Percentiles rank a stretch among this genome's conserved stretches.
Conservation (phyloP, 2,797 vertebrate genomes). For the Poecilia velifera region DNA sequence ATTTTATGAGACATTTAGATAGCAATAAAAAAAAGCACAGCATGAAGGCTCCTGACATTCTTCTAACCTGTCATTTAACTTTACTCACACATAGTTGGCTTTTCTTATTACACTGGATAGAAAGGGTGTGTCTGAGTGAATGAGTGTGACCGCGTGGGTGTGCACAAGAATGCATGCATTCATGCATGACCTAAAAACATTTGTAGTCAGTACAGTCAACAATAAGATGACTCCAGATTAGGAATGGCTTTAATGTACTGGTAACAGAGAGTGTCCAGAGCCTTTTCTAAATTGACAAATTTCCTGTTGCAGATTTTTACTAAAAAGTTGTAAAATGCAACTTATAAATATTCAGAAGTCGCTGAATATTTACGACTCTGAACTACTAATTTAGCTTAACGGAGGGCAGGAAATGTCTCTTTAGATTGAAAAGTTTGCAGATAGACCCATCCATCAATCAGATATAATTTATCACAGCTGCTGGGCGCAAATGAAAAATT, state of each 20-base stretch:
- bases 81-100: neutral
- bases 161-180: neutral
- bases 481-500: neutral
- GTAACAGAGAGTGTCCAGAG: neutral
- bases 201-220: neutral
- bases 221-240: neutral
- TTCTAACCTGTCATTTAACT: constrained; percentile 2
- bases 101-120: neutral
- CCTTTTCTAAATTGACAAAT: neutral
- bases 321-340: neutral
- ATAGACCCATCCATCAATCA: neutral
- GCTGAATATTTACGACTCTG: neutral
- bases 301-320: neutral
- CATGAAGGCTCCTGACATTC: neutral
- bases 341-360: no score
- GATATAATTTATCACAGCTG: neutral
- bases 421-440: neutral
- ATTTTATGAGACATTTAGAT: neutral
- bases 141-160: constrained; percentile 6
- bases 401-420: neutral
- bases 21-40: neutral
- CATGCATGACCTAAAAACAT: neutral
- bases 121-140: constrained; percentile 16
- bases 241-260: neutral
- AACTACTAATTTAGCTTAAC: neutral